Evolutionary conservation across 2,888 invertebrate genomes (phyloP), one percentile per base, ranked within the genome.

Genomic region (Opisthograptis luteolata): DNA sequence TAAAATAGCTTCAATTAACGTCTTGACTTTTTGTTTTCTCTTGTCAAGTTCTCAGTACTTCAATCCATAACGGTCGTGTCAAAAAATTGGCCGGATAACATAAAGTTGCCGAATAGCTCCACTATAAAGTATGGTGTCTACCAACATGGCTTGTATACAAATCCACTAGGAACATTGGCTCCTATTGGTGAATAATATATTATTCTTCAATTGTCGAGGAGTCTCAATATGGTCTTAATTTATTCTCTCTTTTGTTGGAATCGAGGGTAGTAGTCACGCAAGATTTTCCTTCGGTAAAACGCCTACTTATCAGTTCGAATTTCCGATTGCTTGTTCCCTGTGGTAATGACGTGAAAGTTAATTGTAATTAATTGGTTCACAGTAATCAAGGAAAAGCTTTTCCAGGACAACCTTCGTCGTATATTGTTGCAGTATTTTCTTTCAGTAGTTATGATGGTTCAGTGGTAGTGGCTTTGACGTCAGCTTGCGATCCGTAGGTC

Each of bases 191-290:
- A 74, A 74, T 73, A 75, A 75, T 71, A 70, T 71, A 75, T 75
- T 77, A 72, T 68, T 71, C 63, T 69, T 58, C 70, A 62, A 71
- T 73, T 73, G 73, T 70, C 64, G 64, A 61, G 60, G 62, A 60
- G 62, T 57, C 64, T 61, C 51, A 60, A 64, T 62, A 68, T 60
- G 52, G 52, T 66, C 58, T 62, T 73, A 68, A 72, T 70, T 68
- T 67, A 65, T 65, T 62, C 48, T 51, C 50, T 64, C 54, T 55
- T 62, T 68, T 68, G 64, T 63, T 59, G 37, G 41, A 67, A 70
- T 70, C 66, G 66, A 66, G 64, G 59, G 58, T 52, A 50, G 49
- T 55, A 64, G 64, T 63, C 64, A 65, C 62, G 64, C 58, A 51
- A 70, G 58, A 61, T 62, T 63, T 59, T 47, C 20, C 40, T 34